Percentiles rank a stretch among this genome's conserved stretches.
Conservation (phyloP, 1,140 invertebrate genomes). For the Diorhabda carinulata region DNA sequence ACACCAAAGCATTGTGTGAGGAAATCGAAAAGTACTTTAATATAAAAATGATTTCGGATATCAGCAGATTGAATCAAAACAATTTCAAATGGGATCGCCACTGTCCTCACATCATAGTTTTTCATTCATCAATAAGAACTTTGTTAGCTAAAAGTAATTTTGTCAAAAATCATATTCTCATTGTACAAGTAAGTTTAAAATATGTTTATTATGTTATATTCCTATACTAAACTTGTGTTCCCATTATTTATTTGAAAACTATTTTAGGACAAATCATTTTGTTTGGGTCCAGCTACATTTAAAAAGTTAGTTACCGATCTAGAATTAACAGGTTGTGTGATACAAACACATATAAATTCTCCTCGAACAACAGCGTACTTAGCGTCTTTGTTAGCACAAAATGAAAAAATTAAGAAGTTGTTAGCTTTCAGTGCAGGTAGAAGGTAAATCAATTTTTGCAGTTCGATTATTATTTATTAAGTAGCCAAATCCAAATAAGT, state of each 20-base stretch:
- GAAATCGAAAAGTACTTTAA: conserved; percentile 32
- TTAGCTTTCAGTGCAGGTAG: conserved; percentile 59
- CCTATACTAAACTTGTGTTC: not conserved
- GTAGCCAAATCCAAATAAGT: too few relatives aligned
- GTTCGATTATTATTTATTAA: not conserved
- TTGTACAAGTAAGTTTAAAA: conserved; percentile 55
- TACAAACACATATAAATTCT: conserved; percentile 70
- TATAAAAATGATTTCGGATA: conserved; percentile 38
- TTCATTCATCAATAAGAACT: conserved; percentile 57
- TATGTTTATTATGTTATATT: not conserved
- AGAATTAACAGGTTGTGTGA: conserved; percentile 64
- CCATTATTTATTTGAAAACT: not conserved
- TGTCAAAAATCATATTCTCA: conserved; percentile 57
- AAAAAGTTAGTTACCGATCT: conserved; percentile 60
- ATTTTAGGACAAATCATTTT: conserved; percentile 68
- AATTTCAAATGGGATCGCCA: conserved; percentile 63
- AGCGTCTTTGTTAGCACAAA: conserved; percentile 60
- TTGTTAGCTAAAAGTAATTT: conserved; percentile 57
- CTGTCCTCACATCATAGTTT: conserved; percentile 66
- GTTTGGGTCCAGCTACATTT: conserved; percentile 67
- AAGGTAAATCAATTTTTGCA: conserved; percentile 44
- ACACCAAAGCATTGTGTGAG: conserved; percentile 29
- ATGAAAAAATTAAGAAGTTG: conserved; percentile 57
- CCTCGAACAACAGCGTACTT: conserved; percentile 71
- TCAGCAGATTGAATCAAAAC: conserved; percentile 47